These are phyloP conservation scores for Dryocosmus kuriphilus DNA, from an alignment of 2,888 invertebrate species.

Conservation along the genomic window DNA sequence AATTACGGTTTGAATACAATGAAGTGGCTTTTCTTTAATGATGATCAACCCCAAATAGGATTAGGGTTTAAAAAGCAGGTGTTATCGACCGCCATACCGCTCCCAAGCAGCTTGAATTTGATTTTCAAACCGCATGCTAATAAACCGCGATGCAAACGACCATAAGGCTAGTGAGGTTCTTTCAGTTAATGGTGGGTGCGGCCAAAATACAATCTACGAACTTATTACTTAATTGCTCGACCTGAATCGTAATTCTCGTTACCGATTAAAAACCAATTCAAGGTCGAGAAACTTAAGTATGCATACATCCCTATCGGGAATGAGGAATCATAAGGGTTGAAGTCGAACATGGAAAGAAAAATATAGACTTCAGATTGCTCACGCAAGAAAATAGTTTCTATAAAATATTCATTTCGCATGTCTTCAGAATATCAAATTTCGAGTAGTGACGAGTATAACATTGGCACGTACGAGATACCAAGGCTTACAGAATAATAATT, in stretches of 20 bases:
- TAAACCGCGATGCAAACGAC: constrained; percentile 68
- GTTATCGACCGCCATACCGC: constrained; percentile 58
- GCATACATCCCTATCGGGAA: neutral
- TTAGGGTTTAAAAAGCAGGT: neutral
- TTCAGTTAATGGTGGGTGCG: constrained; percentile 65
- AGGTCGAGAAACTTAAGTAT: neutral
- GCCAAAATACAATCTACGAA: constrained; percentile 63
- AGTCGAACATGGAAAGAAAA: neutral
- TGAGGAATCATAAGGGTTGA: neutral
- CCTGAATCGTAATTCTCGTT: constrained; percentile 5
- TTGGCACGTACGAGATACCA: too few relatives aligned
- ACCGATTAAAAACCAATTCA: neutral
- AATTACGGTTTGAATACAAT: neutral
- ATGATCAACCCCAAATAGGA: neutral
- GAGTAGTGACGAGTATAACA: too few relatives aligned
- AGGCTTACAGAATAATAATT: too few relatives aligned
- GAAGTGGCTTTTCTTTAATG: neutral
- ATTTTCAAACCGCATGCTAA: constrained; percentile 72
- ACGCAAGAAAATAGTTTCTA: too few relatives aligned
- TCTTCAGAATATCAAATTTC: too few relatives aligned
- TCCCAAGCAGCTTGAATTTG: constrained; percentile 65
- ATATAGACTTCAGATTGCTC: too few relatives aligned
- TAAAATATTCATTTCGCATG: too few relatives aligned
- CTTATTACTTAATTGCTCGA: constrained; percentile 60
- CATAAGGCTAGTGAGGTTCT: constrained; percentile 48